Conservation (phyloP, 2,888 invertebrate genomes). For the Abrostola tripartita region DNA sequence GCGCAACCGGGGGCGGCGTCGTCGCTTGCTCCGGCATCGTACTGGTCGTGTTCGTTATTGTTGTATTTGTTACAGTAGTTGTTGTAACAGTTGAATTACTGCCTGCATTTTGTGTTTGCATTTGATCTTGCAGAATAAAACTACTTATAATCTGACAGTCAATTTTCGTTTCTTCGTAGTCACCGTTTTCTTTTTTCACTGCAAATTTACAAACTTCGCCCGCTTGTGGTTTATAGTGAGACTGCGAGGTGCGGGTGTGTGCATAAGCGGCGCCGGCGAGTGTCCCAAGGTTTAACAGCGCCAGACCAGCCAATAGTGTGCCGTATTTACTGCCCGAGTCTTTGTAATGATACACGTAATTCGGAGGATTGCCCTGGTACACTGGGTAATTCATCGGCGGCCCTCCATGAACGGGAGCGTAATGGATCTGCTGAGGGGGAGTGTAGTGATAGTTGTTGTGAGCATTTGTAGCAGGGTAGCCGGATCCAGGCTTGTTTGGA, state of each 20-base stretch:
- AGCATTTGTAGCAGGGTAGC: constrained; percentile 65
- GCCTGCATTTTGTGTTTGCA: constrained; percentile 54
- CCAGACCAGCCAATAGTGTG: constrained; percentile 77
- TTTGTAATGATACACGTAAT: constrained; percentile 79
- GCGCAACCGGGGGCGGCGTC: constrained; percentile 31
- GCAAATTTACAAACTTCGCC: constrained; percentile 82
- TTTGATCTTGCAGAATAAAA: constrained; percentile 74
- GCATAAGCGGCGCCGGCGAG: constrained; percentile 73
- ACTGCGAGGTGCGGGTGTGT: constrained; percentile 48
- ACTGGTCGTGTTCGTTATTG: constrained; percentile 70
- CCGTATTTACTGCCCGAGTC: constrained; percentile 83
- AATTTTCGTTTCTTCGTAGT: constrained; percentile 81
- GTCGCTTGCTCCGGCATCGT: constrained; percentile 53
- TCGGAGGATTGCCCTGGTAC: constrained; percentile 77
- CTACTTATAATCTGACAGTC: constrained; percentile 80
- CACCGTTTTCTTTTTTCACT: constrained; percentile 78
- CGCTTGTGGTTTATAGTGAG: constrained; percentile 70
- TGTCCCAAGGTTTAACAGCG: constrained; percentile 79
- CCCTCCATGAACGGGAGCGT: constrained; percentile 71
- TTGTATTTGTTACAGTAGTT: constrained; percentile 76
- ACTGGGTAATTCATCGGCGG: constrained; percentile 74
- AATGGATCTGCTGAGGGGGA: constrained; percentile 79
- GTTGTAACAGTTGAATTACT: constrained; percentile 69
- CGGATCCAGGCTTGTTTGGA: constrained; percentile 42
- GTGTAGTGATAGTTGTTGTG: constrained; percentile 78